These are phyloP conservation scores for Cantharis lateralis DNA, from an alignment of 2,888 invertebrate species.

Conservation along the genomic window DNA sequence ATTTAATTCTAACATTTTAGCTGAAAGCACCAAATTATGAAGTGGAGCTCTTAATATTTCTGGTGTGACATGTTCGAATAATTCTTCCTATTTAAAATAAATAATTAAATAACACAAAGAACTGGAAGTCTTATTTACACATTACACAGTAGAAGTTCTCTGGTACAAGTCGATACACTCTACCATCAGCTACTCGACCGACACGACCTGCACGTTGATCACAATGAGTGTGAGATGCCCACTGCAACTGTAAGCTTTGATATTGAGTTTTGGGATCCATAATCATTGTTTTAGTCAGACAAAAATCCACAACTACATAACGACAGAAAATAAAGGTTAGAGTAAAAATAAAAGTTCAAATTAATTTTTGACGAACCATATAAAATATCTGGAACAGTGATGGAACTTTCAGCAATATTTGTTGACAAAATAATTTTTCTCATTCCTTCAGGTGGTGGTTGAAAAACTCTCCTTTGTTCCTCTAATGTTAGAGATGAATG, in stretches of 20 bases:
- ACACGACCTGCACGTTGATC: slow-evolving; percentile 89
- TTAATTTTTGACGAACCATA: slow-evolving; percentile 62
- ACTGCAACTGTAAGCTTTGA: slow-evolving; percentile 75
- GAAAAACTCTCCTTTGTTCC: slow-evolving; percentile 68
- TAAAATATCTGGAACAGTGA: slow-evolving; percentile 86
- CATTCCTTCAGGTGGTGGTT: slow-evolving; percentile 62
- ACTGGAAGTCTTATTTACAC: not conserved
- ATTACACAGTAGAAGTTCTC: slow-evolving; percentile 67
- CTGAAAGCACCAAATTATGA: slow-evolving; percentile 76
- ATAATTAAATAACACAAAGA: not conserved
- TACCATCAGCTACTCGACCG: slow-evolving; percentile 83
- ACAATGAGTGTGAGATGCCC: slow-evolving; percentile 91
- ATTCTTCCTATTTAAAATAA: not conserved
- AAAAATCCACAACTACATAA: slow-evolving; percentile 87
- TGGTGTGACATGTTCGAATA: slow-evolving; percentile 66
- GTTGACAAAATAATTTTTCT: slow-evolving; percentile 89
- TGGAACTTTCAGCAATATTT: slow-evolving; percentile 91
- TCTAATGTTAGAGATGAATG: slow-evolving; percentile 71
- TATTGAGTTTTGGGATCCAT: slow-evolving; percentile 80
- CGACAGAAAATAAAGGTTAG: slow-evolving; percentile 11
- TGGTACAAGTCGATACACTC: slow-evolving; percentile 82
- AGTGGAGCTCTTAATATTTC: slow-evolving; percentile 84
- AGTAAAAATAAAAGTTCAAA: not conserved
- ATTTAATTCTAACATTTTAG: slow-evolving; percentile 83
- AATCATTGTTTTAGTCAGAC: slow-evolving; percentile 81